phyloP scores from a whole-genome alignment of 2,113 vertebrate genomes.

The Equus przewalskii region DNA sequence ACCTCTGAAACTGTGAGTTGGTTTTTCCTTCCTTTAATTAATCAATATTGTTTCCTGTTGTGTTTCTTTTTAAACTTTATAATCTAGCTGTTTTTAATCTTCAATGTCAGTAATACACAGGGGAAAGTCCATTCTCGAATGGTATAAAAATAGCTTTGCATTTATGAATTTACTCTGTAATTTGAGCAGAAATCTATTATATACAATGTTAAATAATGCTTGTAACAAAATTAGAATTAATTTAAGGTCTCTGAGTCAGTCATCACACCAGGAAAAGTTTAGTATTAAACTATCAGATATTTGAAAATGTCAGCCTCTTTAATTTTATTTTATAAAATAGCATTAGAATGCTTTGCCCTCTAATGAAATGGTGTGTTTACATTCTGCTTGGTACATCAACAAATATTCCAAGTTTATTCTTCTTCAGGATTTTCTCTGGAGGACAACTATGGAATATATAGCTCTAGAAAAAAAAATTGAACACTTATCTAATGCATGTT shows the following conservation, averaged over 20 bases:
- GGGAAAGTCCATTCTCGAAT: neutral
- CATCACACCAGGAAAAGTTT: conserved; percentile 71
- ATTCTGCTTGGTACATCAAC: neutral
- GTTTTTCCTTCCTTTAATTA: neutral
- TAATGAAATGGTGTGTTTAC: neutral
- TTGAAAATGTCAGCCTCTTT: neutral
- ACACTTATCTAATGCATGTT: neutral
- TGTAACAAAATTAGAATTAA: conserved; percentile 72
- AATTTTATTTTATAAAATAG: neutral
- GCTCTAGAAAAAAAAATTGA: neutral
- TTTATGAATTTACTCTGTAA: conserved; percentile 66
- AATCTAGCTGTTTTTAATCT: neutral
- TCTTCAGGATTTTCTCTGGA: neutral
- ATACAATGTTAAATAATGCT: conserved; percentile 71
- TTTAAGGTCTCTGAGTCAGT: conserved; percentile 24
- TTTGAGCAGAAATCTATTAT: conserved; percentile 48
- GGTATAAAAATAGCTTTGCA: neutral
- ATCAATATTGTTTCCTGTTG: neutral
- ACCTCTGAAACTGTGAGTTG: neutral
- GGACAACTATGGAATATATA: neutral
- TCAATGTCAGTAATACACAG: neutral
- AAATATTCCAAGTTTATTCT: neutral
- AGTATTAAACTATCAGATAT: conserved; percentile 58
- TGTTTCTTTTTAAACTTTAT: neutral
- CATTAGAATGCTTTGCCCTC: neutral